Evolutionary conservation across 2,797 vertebrate genomes (phyloP).

Genomic region (Danio tinwini): DNA sequence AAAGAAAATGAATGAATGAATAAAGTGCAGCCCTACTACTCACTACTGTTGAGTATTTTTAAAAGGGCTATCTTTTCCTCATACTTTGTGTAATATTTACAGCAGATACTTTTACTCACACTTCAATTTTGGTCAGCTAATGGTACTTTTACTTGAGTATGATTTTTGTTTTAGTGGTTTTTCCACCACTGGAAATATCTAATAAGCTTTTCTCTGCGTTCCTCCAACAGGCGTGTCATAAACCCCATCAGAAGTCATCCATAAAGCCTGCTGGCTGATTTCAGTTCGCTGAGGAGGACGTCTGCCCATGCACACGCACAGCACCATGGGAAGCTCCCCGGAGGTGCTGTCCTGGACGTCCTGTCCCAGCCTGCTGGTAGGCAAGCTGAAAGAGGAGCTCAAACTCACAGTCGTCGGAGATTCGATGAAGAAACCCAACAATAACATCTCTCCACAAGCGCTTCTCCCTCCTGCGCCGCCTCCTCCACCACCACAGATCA

Average conservation of each 20-base stretch:
- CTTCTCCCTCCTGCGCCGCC: constrained; percentile 63
- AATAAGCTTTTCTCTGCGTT: neutral
- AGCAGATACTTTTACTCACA: too few species aligned
- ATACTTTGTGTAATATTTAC: too few species aligned
- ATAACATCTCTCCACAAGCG: constrained; percentile 61
- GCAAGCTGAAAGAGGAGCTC: constrained; percentile 88
- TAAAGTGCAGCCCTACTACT: too few species aligned
- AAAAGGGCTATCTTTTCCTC: too few species aligned
- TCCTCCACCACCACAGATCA: constrained; percentile 75
- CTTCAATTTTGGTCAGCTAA: too few species aligned
- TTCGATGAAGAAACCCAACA: constrained; percentile 76
- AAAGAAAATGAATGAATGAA: too few species aligned
- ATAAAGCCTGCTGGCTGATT: constrained; percentile 41
- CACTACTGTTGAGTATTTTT: too few species aligned
- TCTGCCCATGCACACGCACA: constrained; percentile 84
- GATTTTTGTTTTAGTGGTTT: too few species aligned
- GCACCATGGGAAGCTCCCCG: constrained; percentile 95
- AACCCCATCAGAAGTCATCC: constrained; percentile 64
- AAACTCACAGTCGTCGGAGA: constrained; percentile 80
- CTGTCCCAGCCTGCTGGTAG: constrained; percentile 85
- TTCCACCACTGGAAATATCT: neutral
- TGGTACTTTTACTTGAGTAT: too few species aligned
- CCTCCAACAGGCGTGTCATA: constrained; percentile 71
- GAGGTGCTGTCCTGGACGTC: constrained; percentile 93
- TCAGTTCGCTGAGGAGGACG: constrained; percentile 56